phyloP scores from a whole-genome alignment of 2,113 vertebrate genomes.

The Phylloscopus trochiloides region DNA sequence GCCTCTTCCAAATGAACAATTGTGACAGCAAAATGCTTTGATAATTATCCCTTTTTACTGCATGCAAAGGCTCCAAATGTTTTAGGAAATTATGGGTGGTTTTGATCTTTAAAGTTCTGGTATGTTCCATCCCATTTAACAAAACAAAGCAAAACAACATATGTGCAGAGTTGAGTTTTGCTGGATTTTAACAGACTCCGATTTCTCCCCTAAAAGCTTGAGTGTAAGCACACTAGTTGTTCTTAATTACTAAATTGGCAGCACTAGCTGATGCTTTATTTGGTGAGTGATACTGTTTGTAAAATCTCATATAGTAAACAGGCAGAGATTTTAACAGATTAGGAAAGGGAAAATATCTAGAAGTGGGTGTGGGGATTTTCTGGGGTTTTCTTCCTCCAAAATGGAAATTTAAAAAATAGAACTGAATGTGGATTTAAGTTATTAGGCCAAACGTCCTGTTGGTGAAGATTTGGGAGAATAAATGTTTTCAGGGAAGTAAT shows the following conservation, averaged over 20 bases:
- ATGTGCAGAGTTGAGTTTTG: slow-evolving; percentile 50
- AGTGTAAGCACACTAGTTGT: neutral
- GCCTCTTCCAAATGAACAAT: slow-evolving; percentile 25
- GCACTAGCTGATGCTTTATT: neutral
- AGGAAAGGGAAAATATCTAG: neutral
- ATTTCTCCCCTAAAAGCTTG: slow-evolving; percentile 24
- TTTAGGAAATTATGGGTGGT: slow-evolving; percentile 13
- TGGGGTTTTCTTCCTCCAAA: neutral
- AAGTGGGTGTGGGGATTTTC: neutral
- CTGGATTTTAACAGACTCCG: slow-evolving; percentile 30
- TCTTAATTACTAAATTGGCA: slow-evolving; percentile 49
- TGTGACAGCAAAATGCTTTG: neutral
- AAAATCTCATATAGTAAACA: neutral
- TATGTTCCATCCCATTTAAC: slow-evolving; percentile 58
- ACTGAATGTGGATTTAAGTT: neutral
- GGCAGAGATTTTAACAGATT: neutral
- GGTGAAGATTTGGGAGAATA: neutral
- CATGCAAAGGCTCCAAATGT: neutral
- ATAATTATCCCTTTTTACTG: slow-evolving; percentile 25
- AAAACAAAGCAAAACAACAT: slow-evolving; percentile 65
- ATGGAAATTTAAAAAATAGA: neutral
- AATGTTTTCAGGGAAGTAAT: neutral
- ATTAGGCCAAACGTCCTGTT: neutral
- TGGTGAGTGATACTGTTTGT: neutral
- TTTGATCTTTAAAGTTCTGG: slow-evolving; percentile 52